Percentiles rank a stretch among this genome's conserved stretches.
Evolutionary conservation across 2,113 vertebrate species (phyloP).

Genomic region (Coryphaenoides rupestris): DNA sequence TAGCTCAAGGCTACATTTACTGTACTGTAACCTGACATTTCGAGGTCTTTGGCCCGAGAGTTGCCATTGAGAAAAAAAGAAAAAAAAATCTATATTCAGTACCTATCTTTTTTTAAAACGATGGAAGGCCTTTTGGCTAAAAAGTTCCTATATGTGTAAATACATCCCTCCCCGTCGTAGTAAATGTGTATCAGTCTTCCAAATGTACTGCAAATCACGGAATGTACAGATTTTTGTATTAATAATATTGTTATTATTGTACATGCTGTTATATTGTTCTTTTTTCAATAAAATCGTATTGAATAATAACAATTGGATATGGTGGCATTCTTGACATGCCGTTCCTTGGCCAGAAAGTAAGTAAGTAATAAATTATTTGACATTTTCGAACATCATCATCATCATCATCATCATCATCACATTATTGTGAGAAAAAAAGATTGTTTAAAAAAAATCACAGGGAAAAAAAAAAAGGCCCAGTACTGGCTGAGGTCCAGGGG

Average conservation of each 20-base stretch:
- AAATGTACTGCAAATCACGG: slow-evolving; percentile 91
- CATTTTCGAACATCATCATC: neutral
- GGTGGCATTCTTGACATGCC: neutral
- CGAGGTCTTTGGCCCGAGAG: slow-evolving; percentile 46
- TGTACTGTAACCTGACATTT: slow-evolving; percentile 63
- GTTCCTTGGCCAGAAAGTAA: too few relatives aligned
- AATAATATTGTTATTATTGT: slow-evolving; percentile 74
- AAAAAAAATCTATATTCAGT: slow-evolving; percentile 30
- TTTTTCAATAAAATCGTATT: slow-evolving; percentile 89
- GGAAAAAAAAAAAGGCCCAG: neutral
- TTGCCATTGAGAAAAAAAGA: slow-evolving; percentile 29
- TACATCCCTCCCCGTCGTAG: slow-evolving; percentile 73
- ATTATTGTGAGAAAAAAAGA: too few relatives aligned
- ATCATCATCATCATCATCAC: too few relatives aligned
- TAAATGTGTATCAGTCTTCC: slow-evolving; percentile 94
- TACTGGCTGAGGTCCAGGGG: neutral
- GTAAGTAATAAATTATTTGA: neutral
- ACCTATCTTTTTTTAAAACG: slow-evolving; percentile 17
- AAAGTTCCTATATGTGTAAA: slow-evolving; percentile 53
- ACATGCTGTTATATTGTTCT: slow-evolving; percentile 95
- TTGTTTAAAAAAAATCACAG: too few relatives aligned
- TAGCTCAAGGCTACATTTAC: slow-evolving; percentile 73
- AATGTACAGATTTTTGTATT: slow-evolving; percentile 98
- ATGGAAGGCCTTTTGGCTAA: slow-evolving; percentile 40
- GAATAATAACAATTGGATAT: slow-evolving; percentile 41